Conservation (phyloP, 2,113 vertebrate genomes). For the Stegastes partitus region DNA sequence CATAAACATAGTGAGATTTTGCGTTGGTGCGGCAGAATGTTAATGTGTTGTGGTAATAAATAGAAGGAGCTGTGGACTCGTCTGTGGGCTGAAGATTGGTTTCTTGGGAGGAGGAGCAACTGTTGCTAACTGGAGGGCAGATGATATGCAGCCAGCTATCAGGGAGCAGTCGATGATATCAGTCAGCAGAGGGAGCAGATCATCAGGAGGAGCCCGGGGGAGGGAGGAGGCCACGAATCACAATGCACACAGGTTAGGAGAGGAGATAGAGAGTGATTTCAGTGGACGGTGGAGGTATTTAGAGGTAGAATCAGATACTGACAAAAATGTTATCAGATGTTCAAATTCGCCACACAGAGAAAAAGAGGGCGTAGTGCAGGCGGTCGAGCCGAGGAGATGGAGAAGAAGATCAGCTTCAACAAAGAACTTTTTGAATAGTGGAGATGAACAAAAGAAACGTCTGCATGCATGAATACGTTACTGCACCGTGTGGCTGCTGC, state of each 20-base stretch:
- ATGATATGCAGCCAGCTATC: constrained; percentile 22
- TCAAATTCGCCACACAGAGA: not conserved
- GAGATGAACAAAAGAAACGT: not conserved
- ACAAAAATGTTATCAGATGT: constrained; percentile 4
- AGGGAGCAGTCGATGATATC: constrained; percentile 37
- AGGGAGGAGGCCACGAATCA: constrained; percentile 3
- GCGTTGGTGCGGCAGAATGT: not conserved
- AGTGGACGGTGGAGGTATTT: constrained; percentile 1
- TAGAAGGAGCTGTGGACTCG: not conserved
- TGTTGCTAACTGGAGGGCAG: constrained; percentile 38
- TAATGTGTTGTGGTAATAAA: not conserved
- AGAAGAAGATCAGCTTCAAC: not conserved
- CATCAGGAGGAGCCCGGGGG: constrained; percentile 25
- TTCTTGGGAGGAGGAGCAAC: constrained; percentile 25
- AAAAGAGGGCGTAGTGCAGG: not conserved
- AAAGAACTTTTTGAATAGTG: not conserved
- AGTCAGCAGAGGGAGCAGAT: constrained; percentile 57
- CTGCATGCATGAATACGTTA: not conserved
- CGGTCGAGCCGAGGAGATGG: not conserved
- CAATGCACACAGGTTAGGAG: constrained; percentile 4
- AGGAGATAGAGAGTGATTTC: constrained; percentile 14
- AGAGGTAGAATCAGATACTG: constrained; percentile 2
- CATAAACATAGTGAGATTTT: too few relatives aligned
- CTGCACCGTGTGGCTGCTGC: not conserved
- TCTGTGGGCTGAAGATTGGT: constrained; percentile 14